Conservation (phyloP, 2,888 invertebrate genomes). For the Campoplex nolae region DNA sequence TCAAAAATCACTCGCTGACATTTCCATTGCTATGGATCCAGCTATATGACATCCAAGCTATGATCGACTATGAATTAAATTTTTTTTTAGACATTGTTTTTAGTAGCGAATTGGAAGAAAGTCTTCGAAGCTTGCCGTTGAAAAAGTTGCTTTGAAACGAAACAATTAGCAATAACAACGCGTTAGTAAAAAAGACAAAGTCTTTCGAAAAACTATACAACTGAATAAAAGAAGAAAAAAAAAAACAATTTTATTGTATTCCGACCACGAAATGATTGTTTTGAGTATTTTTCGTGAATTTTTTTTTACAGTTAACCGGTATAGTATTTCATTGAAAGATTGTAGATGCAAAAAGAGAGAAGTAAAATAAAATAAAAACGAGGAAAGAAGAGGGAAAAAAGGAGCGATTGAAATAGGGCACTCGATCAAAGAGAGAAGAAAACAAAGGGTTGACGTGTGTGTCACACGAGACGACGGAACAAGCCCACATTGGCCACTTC, state of each 20-base stretch:
- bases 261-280: neutral
- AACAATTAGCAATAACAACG: neutral
- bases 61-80: no score
- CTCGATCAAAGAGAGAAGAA: constrained; percentile 82
- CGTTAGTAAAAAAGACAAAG: neutral
- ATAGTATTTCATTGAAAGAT: neutral
- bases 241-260: neutral
- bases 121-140: neutral
- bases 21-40: neutral
- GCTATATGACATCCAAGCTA: no score
- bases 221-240: neutral
- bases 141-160: neutral
- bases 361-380: constrained; percentile 39
- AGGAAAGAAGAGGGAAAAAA: constrained; percentile 68
- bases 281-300: neutral
- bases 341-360: constrained; percentile 1
- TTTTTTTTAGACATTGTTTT: no score
- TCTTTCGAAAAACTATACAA: neutral
- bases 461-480: constrained; percentile 84
- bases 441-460: constrained; percentile 82
- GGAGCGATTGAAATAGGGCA: constrained; percentile 70
- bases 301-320: neutral
- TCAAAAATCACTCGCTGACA: neutral
- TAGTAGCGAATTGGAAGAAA: neutral
- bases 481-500: constrained; percentile 85